Evolutionary conservation across 2,888 invertebrate species (phyloP), one percentile per base, ranked within the genome.

Genomic region (Hypercompe scribonia): DNA sequence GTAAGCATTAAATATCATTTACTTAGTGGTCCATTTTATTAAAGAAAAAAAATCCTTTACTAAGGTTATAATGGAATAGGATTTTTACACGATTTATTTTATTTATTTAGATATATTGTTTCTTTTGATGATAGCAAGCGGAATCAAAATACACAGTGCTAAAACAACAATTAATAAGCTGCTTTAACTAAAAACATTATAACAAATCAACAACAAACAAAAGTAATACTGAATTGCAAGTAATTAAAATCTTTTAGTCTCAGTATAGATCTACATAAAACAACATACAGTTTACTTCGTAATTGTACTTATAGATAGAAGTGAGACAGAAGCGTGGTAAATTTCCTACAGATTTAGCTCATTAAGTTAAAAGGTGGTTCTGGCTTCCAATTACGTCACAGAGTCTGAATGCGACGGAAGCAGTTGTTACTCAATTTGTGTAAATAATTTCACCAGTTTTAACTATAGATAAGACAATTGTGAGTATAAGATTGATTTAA

Each of bases 341-440:
- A 46, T 63, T 64, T 81, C 80, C 77, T 67, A 75, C 68, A 72
- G 73, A 79, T 83, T 81, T 78, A 79, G 77, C 76, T 70, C 78
- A 83, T 83, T 84, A 78, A 80, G 76, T 74, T 80, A 78, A 79
- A 83, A 78, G 77, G 65, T 74, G 72, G 70, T 76, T 72, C 74
- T 75, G 76, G 69, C 34, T 67, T 46, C 39, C 65, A 46, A 58
- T 82, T 81, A 81, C 82, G 82, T 84, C 85, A 84, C 69, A 36
- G n/a, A n/a, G 28, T 28, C 39, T 68, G 36, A 46, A 39, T 31
- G n/a, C 28, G 31, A 63, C 58, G 13, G 28, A 28, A 58, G 15
- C 10, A 4, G 28, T 58, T 28, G 28, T 58, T 58, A 58, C 28
- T 58, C 58, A 58, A 28, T 28, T 58, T 28, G 58, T 28, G 13